These are phyloP conservation scores for Heliconius sara DNA, from an alignment of 2,888 invertebrate genomes.

Conservation along the genomic window DNA sequence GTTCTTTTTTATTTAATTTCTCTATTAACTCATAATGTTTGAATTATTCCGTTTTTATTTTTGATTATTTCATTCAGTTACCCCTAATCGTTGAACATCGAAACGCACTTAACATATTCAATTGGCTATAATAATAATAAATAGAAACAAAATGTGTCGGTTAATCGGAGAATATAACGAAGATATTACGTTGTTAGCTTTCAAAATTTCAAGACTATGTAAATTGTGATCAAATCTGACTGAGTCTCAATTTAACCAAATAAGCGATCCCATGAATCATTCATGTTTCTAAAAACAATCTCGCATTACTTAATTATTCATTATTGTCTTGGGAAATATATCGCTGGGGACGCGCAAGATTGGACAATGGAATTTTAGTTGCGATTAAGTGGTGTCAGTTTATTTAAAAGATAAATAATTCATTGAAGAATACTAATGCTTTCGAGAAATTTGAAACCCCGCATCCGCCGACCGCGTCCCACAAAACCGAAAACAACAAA, in stretches of 20 bases:
- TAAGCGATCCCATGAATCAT: constrained; percentile 76
- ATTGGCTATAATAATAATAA: constrained; percentile 50
- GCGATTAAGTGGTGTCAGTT: constrained; percentile 75
- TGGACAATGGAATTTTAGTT: constrained; percentile 79
- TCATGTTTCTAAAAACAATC: constrained; percentile 77
- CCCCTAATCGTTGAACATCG: constrained; percentile 41
- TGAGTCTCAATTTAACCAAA: constrained; percentile 51
- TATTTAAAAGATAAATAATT: constrained; percentile 65
- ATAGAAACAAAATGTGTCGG: constrained; percentile 42
- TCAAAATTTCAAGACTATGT: constrained; percentile 44
- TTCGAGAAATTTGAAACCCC: constrained; percentile 71
- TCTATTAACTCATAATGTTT: constrained; percentile 49
- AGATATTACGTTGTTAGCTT: constrained; percentile 48
- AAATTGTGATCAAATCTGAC: constrained; percentile 48
- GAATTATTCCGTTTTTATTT: constrained; percentile 52
- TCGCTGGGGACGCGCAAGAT: constrained; percentile 69
- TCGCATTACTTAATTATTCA: constrained; percentile 73
- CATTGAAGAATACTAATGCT: constrained; percentile 76
- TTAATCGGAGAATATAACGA: constrained; percentile 49
- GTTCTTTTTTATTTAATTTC: constrained; percentile 39
- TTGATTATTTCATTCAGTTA: constrained; percentile 37
- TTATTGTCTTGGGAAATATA: constrained; percentile 76
- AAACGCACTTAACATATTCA: constrained; percentile 43
- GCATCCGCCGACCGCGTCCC: constrained; percentile 56
- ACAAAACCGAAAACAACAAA: constrained; percentile 62